Evolutionary conservation across 2,797 vertebrate genomes (phyloP).

Genomic region (Malurus leucopterus): DNA sequence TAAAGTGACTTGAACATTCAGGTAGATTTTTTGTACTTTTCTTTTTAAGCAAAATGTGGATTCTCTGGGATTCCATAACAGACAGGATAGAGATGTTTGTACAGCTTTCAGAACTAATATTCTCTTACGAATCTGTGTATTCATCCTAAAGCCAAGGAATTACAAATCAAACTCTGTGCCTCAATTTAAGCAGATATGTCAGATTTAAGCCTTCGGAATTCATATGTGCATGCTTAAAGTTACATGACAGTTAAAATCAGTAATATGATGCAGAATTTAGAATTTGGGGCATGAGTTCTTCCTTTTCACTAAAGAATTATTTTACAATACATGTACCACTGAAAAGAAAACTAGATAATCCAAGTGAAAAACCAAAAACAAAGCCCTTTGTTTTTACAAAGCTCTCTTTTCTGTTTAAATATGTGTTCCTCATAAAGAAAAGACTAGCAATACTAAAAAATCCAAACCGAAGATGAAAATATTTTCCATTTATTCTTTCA

Average conservation of each 20-base stretch:
- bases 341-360: not conserved
- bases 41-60: not conserved
- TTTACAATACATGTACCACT: not conserved
- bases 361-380: not conserved
- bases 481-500: not conserved
- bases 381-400: not conserved
- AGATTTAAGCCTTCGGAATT: not conserved
- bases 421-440: not conserved
- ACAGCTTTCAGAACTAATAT: not conserved
- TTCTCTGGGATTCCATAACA: not conserved
- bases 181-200: not conserved
- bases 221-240: not conserved
- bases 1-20: not conserved
- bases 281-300: fast-evolving
- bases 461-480: not conserved
- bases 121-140: not conserved
- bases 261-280: not conserved
- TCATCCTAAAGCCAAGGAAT: not conserved
- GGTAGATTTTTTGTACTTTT: not conserved
- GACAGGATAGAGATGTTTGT: not conserved
- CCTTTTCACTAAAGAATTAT: not conserved
- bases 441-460: not conserved
- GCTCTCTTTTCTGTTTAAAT: not conserved
- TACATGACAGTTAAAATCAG: not conserved
- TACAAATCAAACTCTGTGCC: not conserved